Percentiles rank a stretch among this genome's conserved stretches.
Conservation (phyloP, 2,888 invertebrate genomes). For the Priocnemis perturbator region DNA sequence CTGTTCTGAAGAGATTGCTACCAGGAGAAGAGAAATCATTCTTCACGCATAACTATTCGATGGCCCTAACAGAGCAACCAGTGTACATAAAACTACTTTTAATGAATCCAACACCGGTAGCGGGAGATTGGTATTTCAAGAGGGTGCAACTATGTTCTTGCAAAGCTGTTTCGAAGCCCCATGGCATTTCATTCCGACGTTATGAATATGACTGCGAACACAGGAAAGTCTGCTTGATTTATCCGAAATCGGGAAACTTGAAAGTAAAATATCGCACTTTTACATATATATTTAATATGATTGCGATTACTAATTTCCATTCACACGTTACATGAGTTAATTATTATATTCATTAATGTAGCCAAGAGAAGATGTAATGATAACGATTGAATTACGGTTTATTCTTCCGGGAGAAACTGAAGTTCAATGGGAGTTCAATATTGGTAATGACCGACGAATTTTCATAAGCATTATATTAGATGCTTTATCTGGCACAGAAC, state of each 20-base stretch:
- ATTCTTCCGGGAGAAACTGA: conserved; percentile 59
- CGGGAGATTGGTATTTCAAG: conserved; percentile 25
- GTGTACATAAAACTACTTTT: conserved; percentile 32
- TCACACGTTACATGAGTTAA: not conserved
- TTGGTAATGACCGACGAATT: conserved; percentile 69
- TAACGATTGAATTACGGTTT: conserved; percentile 69
- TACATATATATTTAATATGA: not conserved
- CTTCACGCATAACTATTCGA: conserved; percentile 29
- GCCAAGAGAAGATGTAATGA: conserved; percentile 18
- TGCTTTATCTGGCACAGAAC: conserved; percentile 42
- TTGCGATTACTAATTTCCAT: not conserved
- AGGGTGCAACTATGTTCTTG: conserved; percentile 37
- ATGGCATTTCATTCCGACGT: conserved; percentile 16
- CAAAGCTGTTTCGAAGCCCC: conserved; percentile 24
- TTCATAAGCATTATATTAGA: conserved; percentile 64
- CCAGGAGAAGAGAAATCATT: conserved; percentile 28
- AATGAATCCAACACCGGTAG: conserved; percentile 29
- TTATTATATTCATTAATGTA: conserved; percentile 9
- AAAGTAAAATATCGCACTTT: conserved; percentile 24
- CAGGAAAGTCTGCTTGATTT: conserved; percentile 32
- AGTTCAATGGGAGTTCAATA: conserved; percentile 69
- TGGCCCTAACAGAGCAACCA: conserved; percentile 18
- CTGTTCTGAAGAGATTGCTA: conserved; percentile 23
- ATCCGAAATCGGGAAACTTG: conserved; percentile 26
- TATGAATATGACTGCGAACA: conserved; percentile 36